These are phyloP conservation scores for Toxotes chatareus DNA, from an alignment of 2,113 vertebrate genomes.

Conservation along the genomic window DNA sequence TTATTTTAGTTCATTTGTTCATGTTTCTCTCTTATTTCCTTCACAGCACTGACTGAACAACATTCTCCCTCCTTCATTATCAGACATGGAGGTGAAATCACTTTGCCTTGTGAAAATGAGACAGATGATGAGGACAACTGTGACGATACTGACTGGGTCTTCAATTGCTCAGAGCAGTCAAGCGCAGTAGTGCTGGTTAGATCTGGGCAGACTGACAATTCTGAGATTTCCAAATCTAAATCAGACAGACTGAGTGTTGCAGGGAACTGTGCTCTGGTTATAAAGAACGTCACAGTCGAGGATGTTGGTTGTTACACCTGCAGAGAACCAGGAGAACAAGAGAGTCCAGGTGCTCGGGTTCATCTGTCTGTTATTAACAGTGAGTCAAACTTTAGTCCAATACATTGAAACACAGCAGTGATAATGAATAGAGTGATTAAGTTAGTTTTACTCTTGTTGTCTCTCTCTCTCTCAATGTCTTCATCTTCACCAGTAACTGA, in stretches of 20 bases:
- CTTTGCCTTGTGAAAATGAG: conserved; percentile 9
- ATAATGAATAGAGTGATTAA: not conserved
- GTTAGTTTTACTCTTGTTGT: not conserved
- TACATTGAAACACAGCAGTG: not conserved
- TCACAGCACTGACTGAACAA: not conserved
- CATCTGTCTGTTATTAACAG: conserved; percentile 8
- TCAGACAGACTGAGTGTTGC: conserved; percentile 6
- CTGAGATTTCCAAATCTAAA: not conserved
- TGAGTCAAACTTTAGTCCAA: conserved; percentile 9
- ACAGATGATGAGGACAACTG: not conserved
- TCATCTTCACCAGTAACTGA: not conserved
- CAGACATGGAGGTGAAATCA: conserved; percentile 5
- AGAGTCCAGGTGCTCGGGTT: too few relatives aligned
- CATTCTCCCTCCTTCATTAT: not conserved
- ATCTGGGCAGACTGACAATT: not conserved
- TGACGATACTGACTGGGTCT: not conserved
- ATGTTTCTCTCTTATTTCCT: not conserved
- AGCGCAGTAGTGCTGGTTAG: not conserved
- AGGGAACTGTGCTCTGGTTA: conserved; percentile 21
- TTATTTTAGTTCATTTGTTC: not conserved
- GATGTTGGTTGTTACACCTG: conserved; percentile 14
- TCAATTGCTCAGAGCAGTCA: fast-evolving
- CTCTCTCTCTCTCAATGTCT: not conserved
- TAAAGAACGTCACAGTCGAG: not conserved
- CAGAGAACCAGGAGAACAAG: not conserved